Evolutionary conservation across 1,140 invertebrate genomes (phyloP).

Genomic region (Agrilus planipennis): DNA sequence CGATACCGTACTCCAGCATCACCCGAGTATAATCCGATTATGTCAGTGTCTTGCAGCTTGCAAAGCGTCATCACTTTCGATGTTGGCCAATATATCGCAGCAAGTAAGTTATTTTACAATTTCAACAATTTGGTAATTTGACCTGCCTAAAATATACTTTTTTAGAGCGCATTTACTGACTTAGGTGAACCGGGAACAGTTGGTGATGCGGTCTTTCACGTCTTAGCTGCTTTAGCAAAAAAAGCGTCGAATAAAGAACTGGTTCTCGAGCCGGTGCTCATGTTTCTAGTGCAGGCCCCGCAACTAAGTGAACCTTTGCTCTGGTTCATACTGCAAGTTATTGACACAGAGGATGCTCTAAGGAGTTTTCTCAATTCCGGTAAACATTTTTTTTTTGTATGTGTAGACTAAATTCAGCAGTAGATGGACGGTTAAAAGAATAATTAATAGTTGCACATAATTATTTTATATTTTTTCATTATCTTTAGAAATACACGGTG

Average conservation of each 20-base stretch:
- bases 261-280: conserved; percentile 61
- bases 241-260: conserved; percentile 58
- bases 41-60: conserved; percentile 61
- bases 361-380: conserved; percentile 51
- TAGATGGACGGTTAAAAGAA: too few species aligned
- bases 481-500: not conserved
- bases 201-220: conserved; percentile 71
- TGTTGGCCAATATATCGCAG: conserved; percentile 36
- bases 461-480: not conserved
- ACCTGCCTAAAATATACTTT: conserved; percentile 5
- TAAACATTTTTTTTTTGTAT: too few species aligned
- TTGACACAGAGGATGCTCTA: conserved; percentile 55
- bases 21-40: conserved; percentile 69
- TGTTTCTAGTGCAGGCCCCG: conserved; percentile 51
- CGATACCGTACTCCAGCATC: conserved; percentile 63
- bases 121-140: not conserved
- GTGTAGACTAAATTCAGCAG: too few species aligned
- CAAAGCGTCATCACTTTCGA: conserved; percentile 50
- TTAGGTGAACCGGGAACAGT: conserved; percentile 54
- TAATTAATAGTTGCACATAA: not conserved
- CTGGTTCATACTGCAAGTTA: conserved; percentile 59
- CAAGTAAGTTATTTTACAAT: conserved; percentile 7
- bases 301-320: conserved; percentile 63
- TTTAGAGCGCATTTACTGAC: conserved; percentile 29
- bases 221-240: conserved; percentile 58